These are phyloP conservation scores for Therioaphis trifolii DNA, from an alignment of 2,888 invertebrate genomes.

Conservation along the genomic window DNA sequence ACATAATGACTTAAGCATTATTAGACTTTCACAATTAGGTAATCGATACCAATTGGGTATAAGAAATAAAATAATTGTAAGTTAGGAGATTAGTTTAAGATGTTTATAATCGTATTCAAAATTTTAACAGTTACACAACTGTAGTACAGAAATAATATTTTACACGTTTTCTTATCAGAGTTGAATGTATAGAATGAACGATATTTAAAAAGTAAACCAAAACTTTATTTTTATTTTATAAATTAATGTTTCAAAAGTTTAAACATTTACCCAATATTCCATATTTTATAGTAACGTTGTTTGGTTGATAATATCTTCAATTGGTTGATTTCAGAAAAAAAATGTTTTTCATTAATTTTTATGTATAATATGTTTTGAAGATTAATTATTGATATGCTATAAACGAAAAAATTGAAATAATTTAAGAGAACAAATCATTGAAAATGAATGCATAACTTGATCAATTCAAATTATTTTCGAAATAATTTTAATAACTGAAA, in stretches of 20 bases:
- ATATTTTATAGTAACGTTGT: too few species aligned
- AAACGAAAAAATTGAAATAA: not conserved
- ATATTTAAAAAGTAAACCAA: too few species aligned
- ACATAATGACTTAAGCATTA: constrained; percentile 4
- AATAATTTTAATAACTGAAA: not conserved
- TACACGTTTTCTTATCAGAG: too few species aligned
- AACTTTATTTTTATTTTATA: too few species aligned
- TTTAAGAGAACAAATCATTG: not conserved
- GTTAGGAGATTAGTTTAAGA: not conserved
- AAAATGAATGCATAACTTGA: not conserved
- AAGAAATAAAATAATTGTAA: constrained; percentile 1
- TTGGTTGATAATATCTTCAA: too few species aligned
- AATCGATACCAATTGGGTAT: constrained; percentile 20
- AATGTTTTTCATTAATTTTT: not conserved
- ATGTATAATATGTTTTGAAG: not conserved
- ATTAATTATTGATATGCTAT: not conserved
- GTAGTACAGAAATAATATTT: too few species aligned
- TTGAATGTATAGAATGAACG: too few species aligned
- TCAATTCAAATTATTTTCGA: not conserved
- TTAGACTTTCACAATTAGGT: constrained; percentile 50
- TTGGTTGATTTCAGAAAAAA: not conserved
- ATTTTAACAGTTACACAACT: not conserved
- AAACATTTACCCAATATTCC: too few species aligned
- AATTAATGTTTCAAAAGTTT: too few species aligned
- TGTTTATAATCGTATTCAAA: not conserved